These are phyloP conservation scores for Ostrea denselamellosa DNA, from an alignment of 1,140 invertebrate species.

Conservation along the genomic window DNA sequence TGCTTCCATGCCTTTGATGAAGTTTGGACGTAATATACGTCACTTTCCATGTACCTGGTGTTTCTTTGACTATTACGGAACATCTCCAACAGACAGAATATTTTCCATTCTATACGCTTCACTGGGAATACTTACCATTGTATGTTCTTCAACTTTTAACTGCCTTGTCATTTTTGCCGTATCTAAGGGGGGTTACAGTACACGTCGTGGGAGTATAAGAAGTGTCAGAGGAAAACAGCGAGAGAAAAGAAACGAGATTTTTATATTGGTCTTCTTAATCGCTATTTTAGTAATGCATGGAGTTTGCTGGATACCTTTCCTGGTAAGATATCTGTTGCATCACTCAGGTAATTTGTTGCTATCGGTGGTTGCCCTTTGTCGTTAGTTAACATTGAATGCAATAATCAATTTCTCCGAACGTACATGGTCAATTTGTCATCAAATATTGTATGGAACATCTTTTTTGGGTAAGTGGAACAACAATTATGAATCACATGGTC, in stretches of 20 bases:
- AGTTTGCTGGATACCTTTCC: conserved; percentile 54
- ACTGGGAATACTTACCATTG: conserved; percentile 41
- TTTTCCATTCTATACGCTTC: conserved; percentile 63
- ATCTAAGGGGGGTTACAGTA: background rate
- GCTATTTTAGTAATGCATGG: conserved; percentile 46
- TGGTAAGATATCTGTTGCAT: conserved; percentile 49
- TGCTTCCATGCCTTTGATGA: conserved; percentile 67
- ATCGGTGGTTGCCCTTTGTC: background rate
- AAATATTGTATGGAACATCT: too few species aligned
- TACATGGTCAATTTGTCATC: too few species aligned
- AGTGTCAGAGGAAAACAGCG: background rate
- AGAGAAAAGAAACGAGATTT: conserved; percentile 44
- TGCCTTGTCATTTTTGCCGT: conserved; percentile 36
- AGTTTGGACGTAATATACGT: conserved; percentile 67
- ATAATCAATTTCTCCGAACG: too few species aligned
- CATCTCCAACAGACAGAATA: conserved; percentile 59
- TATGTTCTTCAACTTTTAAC: conserved; percentile 34
- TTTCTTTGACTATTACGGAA: conserved; percentile 67
- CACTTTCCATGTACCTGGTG: conserved; percentile 77
- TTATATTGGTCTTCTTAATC: conserved; percentile 48
- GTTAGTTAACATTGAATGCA: too few species aligned
- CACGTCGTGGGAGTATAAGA: conserved; percentile 29
- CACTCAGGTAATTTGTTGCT: background rate
- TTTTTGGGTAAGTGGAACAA: too few species aligned
- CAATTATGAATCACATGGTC: too few species aligned